Evolutionary conservation across 2,797 vertebrate species (phyloP).

Genomic region (Alfaro cultratus): DNA sequence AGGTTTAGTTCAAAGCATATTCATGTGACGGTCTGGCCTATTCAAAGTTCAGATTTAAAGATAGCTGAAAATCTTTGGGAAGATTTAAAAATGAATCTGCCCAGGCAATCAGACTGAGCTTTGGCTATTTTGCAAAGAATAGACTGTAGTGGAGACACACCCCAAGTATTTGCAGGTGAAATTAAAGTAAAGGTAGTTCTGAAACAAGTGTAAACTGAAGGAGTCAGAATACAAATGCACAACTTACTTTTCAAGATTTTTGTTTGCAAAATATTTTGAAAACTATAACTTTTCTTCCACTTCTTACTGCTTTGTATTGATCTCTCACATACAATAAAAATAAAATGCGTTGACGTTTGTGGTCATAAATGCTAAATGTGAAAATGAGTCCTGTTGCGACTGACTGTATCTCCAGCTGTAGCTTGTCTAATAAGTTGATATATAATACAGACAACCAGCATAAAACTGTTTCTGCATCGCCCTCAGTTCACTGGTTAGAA

Average conservation of each 20-base stretch:
- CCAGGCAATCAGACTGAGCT: background rate
- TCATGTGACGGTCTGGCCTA: background rate
- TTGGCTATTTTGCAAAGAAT: background rate
- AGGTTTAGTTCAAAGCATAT: background rate
- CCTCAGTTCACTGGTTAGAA: constrained; percentile 1
- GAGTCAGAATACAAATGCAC: background rate
- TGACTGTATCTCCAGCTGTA: background rate
- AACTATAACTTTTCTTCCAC: background rate
- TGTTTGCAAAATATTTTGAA: background rate
- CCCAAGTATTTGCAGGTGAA: background rate
- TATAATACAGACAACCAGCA: background rate
- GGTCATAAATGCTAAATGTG: background rate
- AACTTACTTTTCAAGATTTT: background rate
- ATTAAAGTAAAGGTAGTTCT: background rate
- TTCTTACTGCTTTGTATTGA: background rate
- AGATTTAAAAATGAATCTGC: background rate
- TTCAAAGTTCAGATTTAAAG: background rate
- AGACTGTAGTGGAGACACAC: background rate
- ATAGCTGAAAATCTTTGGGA: background rate
- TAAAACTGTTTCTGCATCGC: constrained; percentile 40
- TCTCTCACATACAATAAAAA: background rate
- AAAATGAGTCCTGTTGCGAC: background rate
- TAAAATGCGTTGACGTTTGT: background rate
- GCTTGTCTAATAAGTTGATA: background rate
- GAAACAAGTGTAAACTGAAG: background rate